Evolutionary conservation across 2,888 invertebrate species (phyloP), one percentile per base, ranked within the genome.

Genomic region (Muscina levida): DNA sequence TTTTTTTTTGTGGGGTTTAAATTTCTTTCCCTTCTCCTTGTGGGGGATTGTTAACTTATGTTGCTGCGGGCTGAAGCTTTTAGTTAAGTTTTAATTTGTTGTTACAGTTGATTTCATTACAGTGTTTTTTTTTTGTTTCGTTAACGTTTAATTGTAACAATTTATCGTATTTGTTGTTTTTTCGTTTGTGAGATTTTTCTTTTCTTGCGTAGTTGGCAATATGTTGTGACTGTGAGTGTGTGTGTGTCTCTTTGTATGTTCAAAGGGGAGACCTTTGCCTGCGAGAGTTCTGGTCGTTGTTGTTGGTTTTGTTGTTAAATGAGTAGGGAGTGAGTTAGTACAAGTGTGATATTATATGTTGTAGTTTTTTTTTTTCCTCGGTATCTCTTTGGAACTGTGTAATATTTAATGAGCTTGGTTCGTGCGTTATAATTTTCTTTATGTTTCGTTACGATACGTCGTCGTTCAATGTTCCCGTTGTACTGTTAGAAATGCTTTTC

Each of bases 391-490:
- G 39, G 39, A 74, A 81, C 77, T 81, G 71, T 81, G 71, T 77
- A 77, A 68, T 77, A 68, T 81, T 68, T 62, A 81, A 74, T 81
- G 74, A 75, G 77, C 72, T 81, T 78, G 72, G 51, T 66, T 78
- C 77, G 77, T 75, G 72, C 51, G 77, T 75, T 75, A 15, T 44
- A 46, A 71, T 72, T 68, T 72, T 57, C 24, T 51, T 70, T 79
- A 46, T 53, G 51, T 66, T 77, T 70, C 68, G 74, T 75, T 77
- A 77, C 81, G 81, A 74, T 81, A 72, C 81, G 81, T 72, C 71
- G 67, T 77, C 77, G 77, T 77, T 77, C 74, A 77, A 72, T 81
- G 81, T 82, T 82, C 76, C 84, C 83, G 84, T 79, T 82, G 72
- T 82, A 84, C 84, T 84, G 83, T 70, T 51, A 3, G 62, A 17